These are phyloP conservation scores for Falco novaeseelandiae DNA, from an alignment of 2,797 vertebrate species.

Conservation along the genomic window DNA sequence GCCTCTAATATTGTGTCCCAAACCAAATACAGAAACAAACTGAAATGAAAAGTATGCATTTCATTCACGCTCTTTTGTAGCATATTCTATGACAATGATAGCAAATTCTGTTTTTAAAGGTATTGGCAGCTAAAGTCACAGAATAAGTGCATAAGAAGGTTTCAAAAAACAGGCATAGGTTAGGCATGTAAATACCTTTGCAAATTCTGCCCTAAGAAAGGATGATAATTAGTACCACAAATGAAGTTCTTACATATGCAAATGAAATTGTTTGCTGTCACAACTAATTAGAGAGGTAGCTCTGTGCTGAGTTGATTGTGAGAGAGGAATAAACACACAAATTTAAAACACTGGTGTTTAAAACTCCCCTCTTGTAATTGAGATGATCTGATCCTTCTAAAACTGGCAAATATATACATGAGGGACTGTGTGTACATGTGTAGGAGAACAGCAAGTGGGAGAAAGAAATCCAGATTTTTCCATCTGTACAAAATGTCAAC, in stretches of 20 bases:
- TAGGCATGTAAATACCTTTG: neutral
- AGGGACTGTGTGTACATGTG: neutral
- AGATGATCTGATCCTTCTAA: neutral
- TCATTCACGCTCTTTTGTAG: neutral
- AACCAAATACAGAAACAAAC: neutral
- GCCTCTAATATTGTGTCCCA: neutral
- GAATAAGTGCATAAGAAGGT: neutral
- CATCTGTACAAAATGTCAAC: slow-evolving; percentile 43
- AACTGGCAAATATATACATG: neutral
- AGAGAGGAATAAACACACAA: neutral
- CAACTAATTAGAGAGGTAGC: neutral
- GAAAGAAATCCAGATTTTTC: slow-evolving; percentile 22
- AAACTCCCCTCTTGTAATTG: neutral
- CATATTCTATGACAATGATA: neutral
- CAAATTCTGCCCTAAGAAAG: neutral
- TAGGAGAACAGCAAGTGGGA: slow-evolving; percentile 30
- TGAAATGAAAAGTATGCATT: neutral
- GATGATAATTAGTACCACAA: neutral
- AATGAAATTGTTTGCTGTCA: neutral
- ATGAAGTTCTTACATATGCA: neutral
- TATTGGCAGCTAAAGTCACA: neutral
- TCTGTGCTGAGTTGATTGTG: neutral
- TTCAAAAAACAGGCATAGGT: neutral
- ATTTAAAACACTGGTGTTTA: neutral
- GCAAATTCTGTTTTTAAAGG: neutral